These are phyloP conservation scores for Chrysolina haemoptera DNA, from an alignment of 2,888 invertebrate species.

Conservation along the genomic window DNA sequence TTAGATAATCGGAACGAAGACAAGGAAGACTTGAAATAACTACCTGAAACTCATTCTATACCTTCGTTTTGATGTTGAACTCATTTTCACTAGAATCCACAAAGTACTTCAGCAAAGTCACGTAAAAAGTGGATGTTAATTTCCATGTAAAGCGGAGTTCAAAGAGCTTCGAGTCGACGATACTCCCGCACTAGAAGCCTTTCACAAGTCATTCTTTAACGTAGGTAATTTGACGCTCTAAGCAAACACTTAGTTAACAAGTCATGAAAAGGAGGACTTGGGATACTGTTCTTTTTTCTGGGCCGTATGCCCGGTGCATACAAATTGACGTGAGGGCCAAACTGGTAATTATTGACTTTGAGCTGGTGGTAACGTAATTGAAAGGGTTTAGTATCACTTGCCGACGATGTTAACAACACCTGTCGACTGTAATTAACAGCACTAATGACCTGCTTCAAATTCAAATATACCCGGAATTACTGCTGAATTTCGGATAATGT, in stretches of 20 bases:
- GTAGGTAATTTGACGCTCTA: constrained; percentile 11
- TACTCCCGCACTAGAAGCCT: not conserved
- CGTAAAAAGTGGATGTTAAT: constrained; percentile 8
- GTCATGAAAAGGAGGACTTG: not conserved
- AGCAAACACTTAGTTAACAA: constrained; percentile 15
- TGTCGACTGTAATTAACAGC: too few species aligned
- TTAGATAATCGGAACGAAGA: too few species aligned
- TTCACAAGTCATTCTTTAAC: not conserved
- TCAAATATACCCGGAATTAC: too few species aligned
- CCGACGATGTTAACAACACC: too few species aligned
- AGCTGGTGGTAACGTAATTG: not conserved
- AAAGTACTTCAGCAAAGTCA: not conserved
- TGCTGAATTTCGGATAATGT: too few species aligned
- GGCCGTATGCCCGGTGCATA: not conserved
- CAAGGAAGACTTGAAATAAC: too few species aligned
- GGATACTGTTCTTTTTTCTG: not conserved
- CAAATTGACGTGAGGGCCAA: constrained; percentile 5
- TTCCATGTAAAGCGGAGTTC: constrained; percentile 12
- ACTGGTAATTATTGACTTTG: not conserved
- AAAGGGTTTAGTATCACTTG: too few species aligned
- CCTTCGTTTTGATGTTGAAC: too few species aligned
- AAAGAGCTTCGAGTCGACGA: constrained; percentile 8
- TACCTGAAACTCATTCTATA: too few species aligned
- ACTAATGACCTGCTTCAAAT: too few species aligned
- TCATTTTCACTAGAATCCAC: not conserved